A percentile compares a stretch with the other conserved stretches of the same genome.
These are phyloP conservation scores for Cuculus canorus DNA, from an alignment of 2,797 vertebrate species.

Conservation along the genomic window DNA sequence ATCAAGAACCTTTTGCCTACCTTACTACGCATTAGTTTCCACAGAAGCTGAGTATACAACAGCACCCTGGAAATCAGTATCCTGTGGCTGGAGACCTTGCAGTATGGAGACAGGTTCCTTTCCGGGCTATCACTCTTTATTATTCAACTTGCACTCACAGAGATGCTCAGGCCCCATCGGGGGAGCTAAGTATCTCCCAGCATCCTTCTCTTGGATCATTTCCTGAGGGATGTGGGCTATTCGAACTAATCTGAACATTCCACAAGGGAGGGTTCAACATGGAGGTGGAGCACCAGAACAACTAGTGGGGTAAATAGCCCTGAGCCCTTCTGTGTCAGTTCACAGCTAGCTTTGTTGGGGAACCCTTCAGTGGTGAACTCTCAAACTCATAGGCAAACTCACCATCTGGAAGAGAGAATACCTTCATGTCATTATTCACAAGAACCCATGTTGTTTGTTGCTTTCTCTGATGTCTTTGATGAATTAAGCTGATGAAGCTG, in stretches of 20 bases:
- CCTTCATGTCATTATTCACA: background rate
- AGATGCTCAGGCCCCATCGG: background rate
- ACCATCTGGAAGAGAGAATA: background rate
- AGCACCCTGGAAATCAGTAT: background rate
- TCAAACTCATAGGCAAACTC: background rate
- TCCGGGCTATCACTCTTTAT: background rate
- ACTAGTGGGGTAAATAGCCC: background rate
- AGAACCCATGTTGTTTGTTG: background rate
- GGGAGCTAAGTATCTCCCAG: background rate
- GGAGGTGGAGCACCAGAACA: background rate
- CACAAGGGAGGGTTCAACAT: background rate
- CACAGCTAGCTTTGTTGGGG: background rate
- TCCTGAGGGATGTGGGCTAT: background rate
- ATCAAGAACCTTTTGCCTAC: background rate
- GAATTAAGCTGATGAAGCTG: background rate
- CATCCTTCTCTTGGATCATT: background rate
- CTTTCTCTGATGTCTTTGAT: background rate
- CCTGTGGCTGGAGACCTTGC: background rate
- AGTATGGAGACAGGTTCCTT: background rate
- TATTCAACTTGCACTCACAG: background rate
- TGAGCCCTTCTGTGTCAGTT: background rate
- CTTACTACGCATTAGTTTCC: background rate
- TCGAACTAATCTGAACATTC: background rate
- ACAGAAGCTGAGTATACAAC: background rate
- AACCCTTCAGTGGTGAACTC: background rate